Base-by-base conservation (phyloP, 2,113 vertebrate species). In the Elephas maximus region DNA sequence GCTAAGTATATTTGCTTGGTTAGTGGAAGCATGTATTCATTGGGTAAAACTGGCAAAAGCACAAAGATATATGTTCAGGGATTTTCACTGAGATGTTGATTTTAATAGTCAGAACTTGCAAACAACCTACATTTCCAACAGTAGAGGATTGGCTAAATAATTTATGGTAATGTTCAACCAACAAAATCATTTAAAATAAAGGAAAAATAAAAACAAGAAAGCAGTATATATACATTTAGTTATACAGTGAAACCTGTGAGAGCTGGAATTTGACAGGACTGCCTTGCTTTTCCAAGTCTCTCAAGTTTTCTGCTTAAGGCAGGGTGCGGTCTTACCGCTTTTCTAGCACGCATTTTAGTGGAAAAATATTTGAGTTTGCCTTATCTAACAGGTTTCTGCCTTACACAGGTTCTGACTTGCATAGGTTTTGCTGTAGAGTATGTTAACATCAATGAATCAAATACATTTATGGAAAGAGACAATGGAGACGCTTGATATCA, bases 21-120 rank as follows among this genome's bases (percentile, higher is more conserved):
- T 53, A 91, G 20, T 28, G 41, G 65, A 90, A 92, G 26, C 74
- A 60, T 83, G 45, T 63, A 62, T 80, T 53, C 44, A 37, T 11
- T 71, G 28, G 28, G 24, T 60, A 21, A 30, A 79, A 41, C 12
- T 1, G 24, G 37, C 71, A 74, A 53, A 83, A 14, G 82, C 30
- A 45, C 30, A 88, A 60, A 88, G 23, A 33, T 73, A 8, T 7
- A 71, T 18, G 8, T n/a, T 21, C 8, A 28, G n/a, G 2, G 33
- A 80, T 94, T 96, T 94, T 88, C 80, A 85, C 21, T 41, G 45
- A 96, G 65, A 80, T 17, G 11, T 48, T 81, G 6, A 48, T 93
- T 90, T 88, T 74, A 63, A 82, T 8, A 83, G 33, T 74, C 60
- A 81, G 69, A 71, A 8, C 65, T 92, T 57, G 12, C 60, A 82